Percentiles rank a stretch among this genome's conserved stretches.
Conservation (phyloP, 2,113 vertebrate species). For the Trematocara variabile region DNA sequence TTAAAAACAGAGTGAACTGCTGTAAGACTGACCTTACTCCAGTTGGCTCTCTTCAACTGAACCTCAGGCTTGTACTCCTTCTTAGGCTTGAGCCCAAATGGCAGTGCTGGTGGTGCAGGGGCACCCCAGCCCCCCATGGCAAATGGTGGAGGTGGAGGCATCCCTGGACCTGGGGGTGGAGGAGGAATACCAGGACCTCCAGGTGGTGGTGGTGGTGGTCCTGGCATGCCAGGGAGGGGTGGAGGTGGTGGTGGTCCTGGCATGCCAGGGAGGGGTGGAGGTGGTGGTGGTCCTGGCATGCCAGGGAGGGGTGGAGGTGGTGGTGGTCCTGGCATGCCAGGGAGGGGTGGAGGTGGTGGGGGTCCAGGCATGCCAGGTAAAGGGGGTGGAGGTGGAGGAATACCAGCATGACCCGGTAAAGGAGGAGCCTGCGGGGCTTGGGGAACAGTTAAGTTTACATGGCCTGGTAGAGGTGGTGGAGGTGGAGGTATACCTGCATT, state of each 20-base stretch:
- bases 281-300: slow-evolving; percentile 9
- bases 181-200: slow-evolving; percentile 66
- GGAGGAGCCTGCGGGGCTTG: slow-evolving; percentile 12
- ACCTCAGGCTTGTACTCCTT: slow-evolving; percentile 83
- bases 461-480: slow-evolving; percentile 44
- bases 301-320: slow-evolving; percentile 15
- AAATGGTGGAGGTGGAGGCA: slow-evolving; percentile 63
- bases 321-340: neutral
- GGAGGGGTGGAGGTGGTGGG: slow-evolving; percentile 18
- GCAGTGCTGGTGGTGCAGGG: slow-evolving; percentile 62
- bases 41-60: slow-evolving; percentile 79
- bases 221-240: slow-evolving; percentile 3
- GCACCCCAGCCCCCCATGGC: slow-evolving; percentile 59
- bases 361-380: slow-evolving; percentile 7
- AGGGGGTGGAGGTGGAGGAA: slow-evolving; percentile 41
- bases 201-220: slow-evolving; percentile 63
- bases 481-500: neutral
- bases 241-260: slow-evolving; percentile 40
- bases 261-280: slow-evolving; percentile 21
- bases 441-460: neutral
- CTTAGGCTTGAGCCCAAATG: slow-evolving; percentile 79
- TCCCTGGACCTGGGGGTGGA: slow-evolving; percentile 55
- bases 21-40: slow-evolving; percentile 80
- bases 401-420: slow-evolving; percentile 29
- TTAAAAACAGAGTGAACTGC: neutral